Evolutionary conservation across 1,140 invertebrate genomes (phyloP), one percentile per base, ranked within the genome.

Genomic region (Drosophila yakuba): DNA sequence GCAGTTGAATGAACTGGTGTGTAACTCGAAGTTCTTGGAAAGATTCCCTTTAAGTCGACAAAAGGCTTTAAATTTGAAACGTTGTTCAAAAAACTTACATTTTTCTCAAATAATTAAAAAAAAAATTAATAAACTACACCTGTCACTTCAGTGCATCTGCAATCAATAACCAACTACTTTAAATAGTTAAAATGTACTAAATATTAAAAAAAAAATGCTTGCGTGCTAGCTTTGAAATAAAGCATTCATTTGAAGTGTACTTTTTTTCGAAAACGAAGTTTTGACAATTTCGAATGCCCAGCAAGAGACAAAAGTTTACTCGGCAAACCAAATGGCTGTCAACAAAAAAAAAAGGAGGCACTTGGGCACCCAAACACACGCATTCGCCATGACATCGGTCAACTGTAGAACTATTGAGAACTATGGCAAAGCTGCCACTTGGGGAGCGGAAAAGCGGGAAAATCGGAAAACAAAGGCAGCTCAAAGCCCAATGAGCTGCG

Each of bases 21-120:
- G 48, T 15, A 52, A n/a, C 66, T 64, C 23, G 38, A 55, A 74
- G 58, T 48, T 59, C 76, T 77, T 74, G 74, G 72, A 80, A 10
- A 14, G 17, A 20, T 5, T 64, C 1, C 1, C 0, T 69, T 54
- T 8, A 43, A 68, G 45, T 12, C 3, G 3, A 4, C n/a, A 25
- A 23, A 15, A 7, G 7, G 11, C n/a, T 35, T 10, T 32, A 32
- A 8, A 8, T 7, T 32, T 7, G 28, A 32, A 32, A 25, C 25
- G 4, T 25, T 5, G 25, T 25, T 4, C 25, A 4, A 25, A 25
- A 25, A 4, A 4, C 4, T 4, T 25, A 25, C 4, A 25, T 25
- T 25, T 25, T 25, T 4, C 25, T 4, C 4, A 25, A 25, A 5
- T 4, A 20, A 20, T 2, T 20, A 1, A 20, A 1, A 20, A 20